These are phyloP conservation scores for Euplagia quadripunctaria DNA, from an alignment of 2,888 invertebrate genomes.

Conservation along the genomic window DNA sequence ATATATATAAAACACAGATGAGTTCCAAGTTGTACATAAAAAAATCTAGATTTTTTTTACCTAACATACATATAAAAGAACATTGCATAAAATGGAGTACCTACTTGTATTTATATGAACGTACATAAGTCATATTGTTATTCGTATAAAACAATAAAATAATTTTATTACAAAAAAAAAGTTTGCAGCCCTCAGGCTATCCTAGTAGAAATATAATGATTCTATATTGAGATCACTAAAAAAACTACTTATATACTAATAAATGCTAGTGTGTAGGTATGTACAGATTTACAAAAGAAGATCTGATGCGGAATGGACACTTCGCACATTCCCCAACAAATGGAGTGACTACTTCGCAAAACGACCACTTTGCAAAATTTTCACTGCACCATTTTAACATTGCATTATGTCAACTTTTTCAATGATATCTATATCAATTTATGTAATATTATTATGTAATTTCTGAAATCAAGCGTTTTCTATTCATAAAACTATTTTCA, in stretches of 20 bases:
- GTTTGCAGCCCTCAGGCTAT: background rate
- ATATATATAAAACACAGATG: background rate
- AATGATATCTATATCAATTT: too few relatives aligned
- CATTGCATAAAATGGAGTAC: background rate
- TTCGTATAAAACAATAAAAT: background rate
- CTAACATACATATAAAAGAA: background rate
- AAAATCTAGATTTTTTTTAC: background rate
- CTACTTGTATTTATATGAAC: background rate
- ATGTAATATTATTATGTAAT: too few relatives aligned
- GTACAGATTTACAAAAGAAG: slow-evolving; percentile 54
- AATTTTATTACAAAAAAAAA: background rate
- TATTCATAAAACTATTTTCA: too few relatives aligned
- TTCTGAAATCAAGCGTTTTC: too few relatives aligned
- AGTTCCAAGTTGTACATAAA: background rate
- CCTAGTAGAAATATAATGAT: slow-evolving; percentile 31
- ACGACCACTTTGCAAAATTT: background rate
- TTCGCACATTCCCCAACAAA: background rate
- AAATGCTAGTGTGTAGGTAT: slow-evolving; percentile 55
- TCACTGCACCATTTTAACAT: background rate
- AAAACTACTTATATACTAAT: slow-evolving; percentile 52
- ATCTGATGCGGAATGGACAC: background rate
- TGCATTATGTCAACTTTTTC: too few relatives aligned
- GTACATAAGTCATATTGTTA: background rate
- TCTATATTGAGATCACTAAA: slow-evolving; percentile 58
- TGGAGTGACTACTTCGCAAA: background rate